phyloP scores from a whole-genome alignment of 2,113 vertebrate genomes.

The Atlantisia rogersi region DNA sequence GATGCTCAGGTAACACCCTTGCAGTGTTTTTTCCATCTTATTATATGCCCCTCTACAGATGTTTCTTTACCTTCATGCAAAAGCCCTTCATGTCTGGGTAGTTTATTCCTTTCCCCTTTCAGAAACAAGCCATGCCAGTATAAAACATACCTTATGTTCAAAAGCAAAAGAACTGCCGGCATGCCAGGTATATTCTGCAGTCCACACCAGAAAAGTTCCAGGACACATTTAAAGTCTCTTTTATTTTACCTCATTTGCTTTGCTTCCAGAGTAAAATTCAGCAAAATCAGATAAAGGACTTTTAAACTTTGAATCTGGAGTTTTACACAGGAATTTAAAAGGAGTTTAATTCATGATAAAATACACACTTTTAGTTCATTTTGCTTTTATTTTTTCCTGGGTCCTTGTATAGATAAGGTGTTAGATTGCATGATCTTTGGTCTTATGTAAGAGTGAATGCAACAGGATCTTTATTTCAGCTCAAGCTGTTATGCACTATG shows the following conservation, averaged over 20 bases:
- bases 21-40: neutral
- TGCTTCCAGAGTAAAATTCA: neutral
- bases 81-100: neutral
- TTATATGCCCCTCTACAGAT: neutral
- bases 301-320: neutral
- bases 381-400: neutral
- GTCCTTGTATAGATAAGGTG: neutral
- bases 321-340: neutral
- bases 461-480: neutral
- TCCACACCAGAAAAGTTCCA: neutral
- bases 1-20: neutral
- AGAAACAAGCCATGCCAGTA: neutral
- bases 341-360: neutral
- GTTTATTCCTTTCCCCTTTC: neutral
- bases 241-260: neutral
- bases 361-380: neutral
- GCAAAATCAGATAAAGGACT: neutral
- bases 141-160: neutral
- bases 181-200: neutral
- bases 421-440: neutral
- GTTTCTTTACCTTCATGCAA: neutral
- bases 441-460: neutral
- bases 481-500: neutral
- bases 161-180: neutral
- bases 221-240: neutral